Evolutionary conservation across 2,888 invertebrate species (phyloP).

Genomic region (Ferdinandea cuprea): DNA sequence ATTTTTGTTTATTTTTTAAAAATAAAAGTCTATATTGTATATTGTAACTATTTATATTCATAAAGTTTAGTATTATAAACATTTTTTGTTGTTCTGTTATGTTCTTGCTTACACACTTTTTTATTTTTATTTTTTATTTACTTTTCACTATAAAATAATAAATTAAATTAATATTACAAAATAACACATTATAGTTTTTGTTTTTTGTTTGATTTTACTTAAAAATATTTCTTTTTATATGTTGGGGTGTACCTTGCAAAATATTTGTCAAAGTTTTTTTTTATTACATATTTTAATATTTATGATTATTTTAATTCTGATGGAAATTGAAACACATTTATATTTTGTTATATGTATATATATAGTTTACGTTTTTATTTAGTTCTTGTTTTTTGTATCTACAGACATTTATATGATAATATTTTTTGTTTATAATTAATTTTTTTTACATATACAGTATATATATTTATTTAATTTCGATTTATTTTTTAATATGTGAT

Average conservation of each 20-base stretch:
- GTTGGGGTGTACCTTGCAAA: constrained; percentile 66
- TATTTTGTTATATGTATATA: constrained; percentile 39
- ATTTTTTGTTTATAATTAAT: constrained; percentile 45
- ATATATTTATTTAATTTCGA: constrained; percentile 25
- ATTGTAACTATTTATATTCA: constrained; percentile 71
- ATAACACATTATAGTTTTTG: constrained; percentile 42
- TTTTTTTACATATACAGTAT: constrained; percentile 29
- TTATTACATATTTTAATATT: constrained; percentile 11
- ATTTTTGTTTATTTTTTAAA: constrained; percentile 68
- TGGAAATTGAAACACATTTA: constrained; percentile 69
- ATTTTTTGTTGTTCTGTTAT: constrained; percentile 54
- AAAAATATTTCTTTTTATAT: constrained; percentile 62
- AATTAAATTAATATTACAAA: constrained; percentile 55
- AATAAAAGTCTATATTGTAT: constrained; percentile 73
- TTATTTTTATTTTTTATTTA: constrained; percentile 13
- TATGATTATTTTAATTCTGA: constrained; percentile 55
- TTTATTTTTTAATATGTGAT: constrained; percentile 28
- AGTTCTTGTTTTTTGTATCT: constrained; percentile 41
- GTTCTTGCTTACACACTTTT: constrained; percentile 32
- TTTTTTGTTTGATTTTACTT: constrained; percentile 43
- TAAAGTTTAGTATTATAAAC: constrained; percentile 66
- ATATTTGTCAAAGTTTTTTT: constrained; percentile 50
- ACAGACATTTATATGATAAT: constrained; percentile 65
- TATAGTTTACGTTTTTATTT: constrained; percentile 38
- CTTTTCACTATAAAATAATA: constrained; percentile 43